phyloP scores from a whole-genome alignment of 2,797 vertebrate species.

The Falco naumanni region DNA sequence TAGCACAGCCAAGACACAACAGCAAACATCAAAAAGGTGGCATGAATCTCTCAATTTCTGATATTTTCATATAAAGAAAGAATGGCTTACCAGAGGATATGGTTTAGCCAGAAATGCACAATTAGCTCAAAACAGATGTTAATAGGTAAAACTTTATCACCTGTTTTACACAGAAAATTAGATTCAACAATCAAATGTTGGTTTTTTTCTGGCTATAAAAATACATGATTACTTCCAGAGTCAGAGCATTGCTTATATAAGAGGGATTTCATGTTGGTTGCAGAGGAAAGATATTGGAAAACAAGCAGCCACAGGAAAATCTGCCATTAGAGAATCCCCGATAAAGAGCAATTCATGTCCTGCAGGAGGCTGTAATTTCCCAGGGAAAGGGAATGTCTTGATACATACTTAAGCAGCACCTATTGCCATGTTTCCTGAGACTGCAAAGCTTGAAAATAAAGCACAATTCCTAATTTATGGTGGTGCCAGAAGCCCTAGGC shows the following conservation, averaged over 20 bases:
- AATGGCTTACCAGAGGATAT: neutral
- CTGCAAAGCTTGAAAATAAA: neutral
- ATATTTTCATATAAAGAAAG: neutral
- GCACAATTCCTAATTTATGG: neutral
- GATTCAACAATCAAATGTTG: constrained; percentile 16
- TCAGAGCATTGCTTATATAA: constrained; percentile 1
- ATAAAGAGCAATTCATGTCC: neutral
- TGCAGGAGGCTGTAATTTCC: neutral
- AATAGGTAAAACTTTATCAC: constrained; percentile 66
- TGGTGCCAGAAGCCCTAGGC: neutral
- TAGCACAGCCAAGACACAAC: neutral
- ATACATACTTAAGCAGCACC: neutral
- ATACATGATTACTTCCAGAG: constrained; percentile 45
- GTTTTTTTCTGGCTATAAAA: constrained; percentile 11
- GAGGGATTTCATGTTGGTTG: neutral
- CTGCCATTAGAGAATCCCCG: neutral
- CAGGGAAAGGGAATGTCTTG: neutral
- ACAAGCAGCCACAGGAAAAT: neutral
- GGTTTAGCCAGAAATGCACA: constrained; percentile 41
- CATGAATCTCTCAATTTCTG: neutral
- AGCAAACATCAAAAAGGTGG: neutral
- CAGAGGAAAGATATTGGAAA: neutral
- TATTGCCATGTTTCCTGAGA: neutral
- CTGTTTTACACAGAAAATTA: constrained; percentile 61
- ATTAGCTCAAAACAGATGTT: constrained; percentile 61